Conservation (phyloP, 2,113 vertebrate genomes). For the Ochotona curzoniae region DNA sequence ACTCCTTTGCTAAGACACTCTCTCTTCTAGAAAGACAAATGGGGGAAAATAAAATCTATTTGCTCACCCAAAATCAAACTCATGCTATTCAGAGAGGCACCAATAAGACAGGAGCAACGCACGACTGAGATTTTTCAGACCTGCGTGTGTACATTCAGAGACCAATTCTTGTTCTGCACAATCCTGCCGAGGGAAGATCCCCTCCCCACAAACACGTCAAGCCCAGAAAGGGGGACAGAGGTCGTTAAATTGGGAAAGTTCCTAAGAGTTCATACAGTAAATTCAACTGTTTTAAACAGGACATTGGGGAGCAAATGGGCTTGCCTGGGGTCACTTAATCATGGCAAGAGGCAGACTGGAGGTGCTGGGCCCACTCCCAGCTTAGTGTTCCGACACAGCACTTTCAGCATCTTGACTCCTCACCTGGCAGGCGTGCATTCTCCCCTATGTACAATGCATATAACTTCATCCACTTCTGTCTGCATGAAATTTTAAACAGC, state of each 20-base stretch:
- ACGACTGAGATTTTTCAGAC: neutral
- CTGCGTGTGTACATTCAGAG: neutral
- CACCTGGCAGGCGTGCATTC: neutral
- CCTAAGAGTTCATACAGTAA: neutral
- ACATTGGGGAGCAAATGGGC: neutral
- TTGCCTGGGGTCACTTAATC: neutral
- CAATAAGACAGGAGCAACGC: neutral
- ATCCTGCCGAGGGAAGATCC: neutral
- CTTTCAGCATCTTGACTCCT: neutral
- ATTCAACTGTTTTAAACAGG: neutral
- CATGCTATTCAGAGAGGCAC: neutral
- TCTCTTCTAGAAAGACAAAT: neutral
- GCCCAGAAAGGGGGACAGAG: neutral
- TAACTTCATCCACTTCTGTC: neutral
- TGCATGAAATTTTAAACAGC: neutral
- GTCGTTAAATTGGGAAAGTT: neutral
- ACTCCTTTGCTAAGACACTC: neutral
- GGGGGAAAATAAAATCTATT: constrained; percentile 34
- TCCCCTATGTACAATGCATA: neutral
- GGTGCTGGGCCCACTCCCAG: neutral
- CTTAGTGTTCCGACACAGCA: neutral
- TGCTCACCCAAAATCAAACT: neutral
- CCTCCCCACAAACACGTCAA: neutral
- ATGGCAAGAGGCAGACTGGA: neutral
- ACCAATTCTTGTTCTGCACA: neutral